These are phyloP conservation scores for Rhinopomastus cyanomelas DNA, from an alignment of 2,113 vertebrate species.

Conservation along the genomic window DNA sequence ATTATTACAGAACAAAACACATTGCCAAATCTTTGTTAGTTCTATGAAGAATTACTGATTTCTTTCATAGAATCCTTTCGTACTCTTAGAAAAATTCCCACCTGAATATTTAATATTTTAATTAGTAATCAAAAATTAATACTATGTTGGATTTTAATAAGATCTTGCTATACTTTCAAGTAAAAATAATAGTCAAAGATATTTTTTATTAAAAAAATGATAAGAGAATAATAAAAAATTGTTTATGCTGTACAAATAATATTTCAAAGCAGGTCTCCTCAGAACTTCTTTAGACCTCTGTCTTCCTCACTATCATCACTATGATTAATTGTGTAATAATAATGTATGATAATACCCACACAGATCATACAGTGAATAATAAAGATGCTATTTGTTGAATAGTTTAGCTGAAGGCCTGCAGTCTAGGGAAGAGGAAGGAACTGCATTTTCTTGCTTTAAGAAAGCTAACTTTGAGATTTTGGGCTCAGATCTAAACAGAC, in stretches of 20 bases:
- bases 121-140: neutral
- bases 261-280: neutral
- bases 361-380: neutral
- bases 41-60: neutral
- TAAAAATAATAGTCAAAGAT: neutral
- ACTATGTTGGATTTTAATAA: neutral
- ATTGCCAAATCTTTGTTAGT: neutral
- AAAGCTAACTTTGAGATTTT: neutral
- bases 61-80: neutral
- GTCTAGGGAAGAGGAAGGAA: neutral
- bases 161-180: neutral
- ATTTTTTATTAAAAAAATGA: neutral
- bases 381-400: neutral
- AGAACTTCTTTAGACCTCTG: neutral
- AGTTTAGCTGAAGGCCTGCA: neutral
- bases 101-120: neutral
- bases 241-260: neutral
- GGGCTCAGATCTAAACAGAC: neutral
- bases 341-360: neutral
- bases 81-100: neutral
- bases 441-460: neutral
- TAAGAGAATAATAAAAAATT: neutral
- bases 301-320: neutral
- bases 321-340: constrained; percentile 14
- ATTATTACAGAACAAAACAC: neutral